A percentile compares a stretch with the other conserved stretches of the same genome.
Evolutionary conservation across 2,888 invertebrate genomes (phyloP).

Genomic region (Temnothorax unifasciatus): DNA sequence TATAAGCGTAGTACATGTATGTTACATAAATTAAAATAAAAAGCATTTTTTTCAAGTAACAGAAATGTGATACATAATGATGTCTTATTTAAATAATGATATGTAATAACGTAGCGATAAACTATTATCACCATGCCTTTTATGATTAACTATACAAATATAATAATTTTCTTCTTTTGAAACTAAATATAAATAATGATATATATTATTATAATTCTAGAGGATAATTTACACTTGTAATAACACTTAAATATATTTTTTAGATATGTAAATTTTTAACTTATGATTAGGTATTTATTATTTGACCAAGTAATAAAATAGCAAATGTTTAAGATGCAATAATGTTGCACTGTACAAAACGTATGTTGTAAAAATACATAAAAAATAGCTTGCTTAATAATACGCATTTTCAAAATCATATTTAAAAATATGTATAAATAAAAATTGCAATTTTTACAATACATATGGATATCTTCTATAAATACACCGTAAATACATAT

Average conservation of each 20-base stretch:
- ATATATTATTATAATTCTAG: neutral
- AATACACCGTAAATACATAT: conserved; percentile 3
- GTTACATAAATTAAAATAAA: conserved; percentile 52
- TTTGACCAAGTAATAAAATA: neutral
- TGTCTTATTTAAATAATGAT: neutral
- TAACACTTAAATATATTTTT: neutral
- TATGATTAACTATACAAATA: neutral
- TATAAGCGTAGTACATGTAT: neutral
- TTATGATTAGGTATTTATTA: neutral
- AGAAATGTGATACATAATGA: conserved; percentile 38
- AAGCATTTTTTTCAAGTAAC: conserved; percentile 52
- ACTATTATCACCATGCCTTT: neutral
- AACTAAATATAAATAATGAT: conserved; percentile 11
- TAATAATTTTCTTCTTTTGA: neutral
- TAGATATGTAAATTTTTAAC: neutral
- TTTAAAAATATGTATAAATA: neutral
- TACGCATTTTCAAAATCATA: neutral
- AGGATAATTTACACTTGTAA: neutral
- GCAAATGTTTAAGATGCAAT: neutral
- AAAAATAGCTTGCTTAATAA: neutral
- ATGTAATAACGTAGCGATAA: conserved; percentile 1
- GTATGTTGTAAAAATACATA: neutral
- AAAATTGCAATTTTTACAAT: neutral
- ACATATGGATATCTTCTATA: neutral
- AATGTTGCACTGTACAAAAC: neutral